Evolutionary conservation across 2,797 vertebrate species (phyloP).

Genomic region (Poeciliopsis paucimaculata): DNA sequence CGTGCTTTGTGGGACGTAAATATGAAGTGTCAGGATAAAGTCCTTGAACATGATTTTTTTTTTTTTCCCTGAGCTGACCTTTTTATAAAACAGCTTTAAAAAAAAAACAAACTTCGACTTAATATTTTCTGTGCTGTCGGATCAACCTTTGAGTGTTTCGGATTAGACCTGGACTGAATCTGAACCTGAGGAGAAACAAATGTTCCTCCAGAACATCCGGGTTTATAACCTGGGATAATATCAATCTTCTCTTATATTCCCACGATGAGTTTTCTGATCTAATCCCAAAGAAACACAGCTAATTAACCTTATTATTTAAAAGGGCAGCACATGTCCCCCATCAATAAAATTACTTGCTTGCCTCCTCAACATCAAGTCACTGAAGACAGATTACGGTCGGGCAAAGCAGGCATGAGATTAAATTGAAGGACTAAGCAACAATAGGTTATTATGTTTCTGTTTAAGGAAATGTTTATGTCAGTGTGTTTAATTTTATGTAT

Average conservation of each 20-base stretch:
- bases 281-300: slow-evolving; percentile 80
- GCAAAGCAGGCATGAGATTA: slow-evolving; percentile 56
- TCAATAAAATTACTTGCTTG: slow-evolving; percentile 72
- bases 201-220: slow-evolving; percentile 24
- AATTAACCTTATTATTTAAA: slow-evolving; percentile 83
- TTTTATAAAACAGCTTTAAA: slow-evolving; percentile 2
- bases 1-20: slow-evolving; percentile 20
- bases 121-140: background rate
- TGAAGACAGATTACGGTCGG: slow-evolving; percentile 67
- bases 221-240: slow-evolving; percentile 45
- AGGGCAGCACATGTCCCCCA: slow-evolving; percentile 72
- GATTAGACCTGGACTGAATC: background rate
- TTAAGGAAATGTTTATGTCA: slow-evolving; percentile 53
- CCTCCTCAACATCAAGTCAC: slow-evolving; percentile 69
- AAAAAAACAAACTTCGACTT: background rate
- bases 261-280: slow-evolving; percentile 55
- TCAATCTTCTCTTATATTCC: slow-evolving; percentile 49
- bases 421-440: slow-evolving; percentile 48
- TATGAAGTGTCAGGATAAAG: slow-evolving; percentile 15
- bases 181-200: slow-evolving; percentile 14
- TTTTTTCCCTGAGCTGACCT: background rate
- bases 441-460: slow-evolving; percentile 51
- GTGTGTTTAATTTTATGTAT: background rate
- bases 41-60: slow-evolving; percentile 4
- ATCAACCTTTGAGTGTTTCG: background rate